Percentiles rank a stretch among this genome's conserved stretches.
Evolutionary conservation across 2,113 vertebrate genomes (phyloP).

Genomic region (Myotis brandtii): DNA sequence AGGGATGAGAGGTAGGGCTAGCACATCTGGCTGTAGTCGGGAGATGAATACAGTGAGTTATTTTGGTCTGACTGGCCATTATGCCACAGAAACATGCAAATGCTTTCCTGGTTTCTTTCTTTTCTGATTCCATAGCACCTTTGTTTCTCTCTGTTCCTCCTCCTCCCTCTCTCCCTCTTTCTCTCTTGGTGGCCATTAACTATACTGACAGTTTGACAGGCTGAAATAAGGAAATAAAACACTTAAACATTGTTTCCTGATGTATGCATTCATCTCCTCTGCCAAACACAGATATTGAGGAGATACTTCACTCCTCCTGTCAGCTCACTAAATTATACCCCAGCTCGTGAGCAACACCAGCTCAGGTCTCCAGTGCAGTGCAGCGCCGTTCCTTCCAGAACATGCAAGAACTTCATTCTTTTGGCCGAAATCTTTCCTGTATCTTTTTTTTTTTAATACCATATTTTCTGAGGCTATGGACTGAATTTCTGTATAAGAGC

Average conservation of each 20-base stretch:
- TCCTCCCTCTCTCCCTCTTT: constrained; percentile 76
- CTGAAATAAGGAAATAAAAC: constrained; percentile 92
- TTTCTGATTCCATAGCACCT: constrained; percentile 80
- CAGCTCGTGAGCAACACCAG: constrained; percentile 75
- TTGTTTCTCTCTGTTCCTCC: constrained; percentile 81
- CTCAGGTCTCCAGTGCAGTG: constrained; percentile 63
- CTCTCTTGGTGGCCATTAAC: constrained; percentile 90
- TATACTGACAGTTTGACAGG: constrained; percentile 90
- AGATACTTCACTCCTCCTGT: constrained; percentile 93
- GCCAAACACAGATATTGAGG: constrained; percentile 93
- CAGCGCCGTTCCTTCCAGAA: constrained; percentile 58
- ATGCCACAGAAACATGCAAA: constrained; percentile 67
- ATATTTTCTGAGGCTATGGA: constrained; percentile 50
- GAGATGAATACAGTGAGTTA: background rate
- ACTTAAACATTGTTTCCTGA: constrained; percentile 92
- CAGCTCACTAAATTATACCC: constrained; percentile 91
- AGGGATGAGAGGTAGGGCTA: fast-evolving
- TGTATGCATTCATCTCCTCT: constrained; percentile 94
- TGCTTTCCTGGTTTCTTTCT: constrained; percentile 74
- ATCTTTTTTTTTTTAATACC: constrained; percentile 62
- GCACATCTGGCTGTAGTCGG: background rate
- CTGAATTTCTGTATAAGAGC: constrained; percentile 61
- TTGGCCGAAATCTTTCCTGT: constrained; percentile 9
- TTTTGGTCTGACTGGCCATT: constrained; percentile 61
- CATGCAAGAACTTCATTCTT: background rate